Conservation (phyloP, 1,140 invertebrate genomes). For the Drosophila paulistorum region DNA sequence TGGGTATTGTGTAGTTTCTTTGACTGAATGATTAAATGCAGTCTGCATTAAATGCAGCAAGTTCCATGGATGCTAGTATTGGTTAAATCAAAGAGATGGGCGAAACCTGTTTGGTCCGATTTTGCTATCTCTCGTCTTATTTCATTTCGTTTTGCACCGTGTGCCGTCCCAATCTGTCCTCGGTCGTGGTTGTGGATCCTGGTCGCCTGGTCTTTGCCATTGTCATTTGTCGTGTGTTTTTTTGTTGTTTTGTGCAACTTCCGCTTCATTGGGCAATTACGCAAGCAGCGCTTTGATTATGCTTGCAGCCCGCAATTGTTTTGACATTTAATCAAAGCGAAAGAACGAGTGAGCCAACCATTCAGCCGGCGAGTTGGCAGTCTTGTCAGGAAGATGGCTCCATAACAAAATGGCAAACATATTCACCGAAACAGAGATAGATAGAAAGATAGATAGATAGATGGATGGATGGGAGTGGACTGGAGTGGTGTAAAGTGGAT, state of each 20-base stretch:
- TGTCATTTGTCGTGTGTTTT: conserved; percentile 10
- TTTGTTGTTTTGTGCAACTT: conserved; percentile 44
- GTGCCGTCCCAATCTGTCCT: not conserved
- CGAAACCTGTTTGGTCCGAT: not conserved
- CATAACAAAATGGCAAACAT: conserved; percentile 34
- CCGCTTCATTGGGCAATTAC: conserved; percentile 77
- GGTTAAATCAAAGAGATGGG: conserved; percentile 1
- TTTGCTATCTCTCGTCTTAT: not conserved
- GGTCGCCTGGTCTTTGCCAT: conserved; percentile 6
- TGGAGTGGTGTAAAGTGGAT: not conserved
- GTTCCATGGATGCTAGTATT: conserved; percentile 1
- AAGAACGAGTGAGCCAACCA: not conserved
- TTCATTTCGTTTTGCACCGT: not conserved
- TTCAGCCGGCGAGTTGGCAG: not conserved
- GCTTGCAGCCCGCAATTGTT: conserved; percentile 70
- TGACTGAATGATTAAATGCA: too few relatives aligned
- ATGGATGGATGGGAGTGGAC: not conserved
- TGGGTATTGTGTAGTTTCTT: too few relatives aligned
- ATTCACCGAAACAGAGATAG: conserved; percentile 15
- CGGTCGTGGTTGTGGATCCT: not conserved
- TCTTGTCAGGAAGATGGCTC: conserved; percentile 21
- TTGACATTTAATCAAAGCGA: conserved; percentile 76
- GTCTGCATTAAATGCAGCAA: conserved; percentile 2
- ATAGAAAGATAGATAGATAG: not conserved
- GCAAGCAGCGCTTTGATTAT: conserved; percentile 69